phyloP scores from a whole-genome alignment of 2,113 vertebrate genomes.

The Malurus melanocephalus region DNA sequence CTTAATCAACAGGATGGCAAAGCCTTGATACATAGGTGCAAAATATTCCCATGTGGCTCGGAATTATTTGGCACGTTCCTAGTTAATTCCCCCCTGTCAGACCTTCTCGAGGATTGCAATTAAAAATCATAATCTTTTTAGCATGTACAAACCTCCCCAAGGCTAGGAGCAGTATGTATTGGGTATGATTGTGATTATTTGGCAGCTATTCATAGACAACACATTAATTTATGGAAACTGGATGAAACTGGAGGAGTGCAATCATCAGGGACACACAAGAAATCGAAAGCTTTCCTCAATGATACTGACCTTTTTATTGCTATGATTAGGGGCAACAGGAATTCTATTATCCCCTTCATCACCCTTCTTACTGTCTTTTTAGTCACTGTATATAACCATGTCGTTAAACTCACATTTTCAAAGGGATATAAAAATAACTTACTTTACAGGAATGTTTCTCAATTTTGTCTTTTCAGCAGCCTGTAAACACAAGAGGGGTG shows the following conservation, averaged over 20 bases:
- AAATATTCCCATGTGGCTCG: constrained; percentile 47
- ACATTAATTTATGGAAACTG: constrained; percentile 70
- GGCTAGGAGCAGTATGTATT: constrained; percentile 49
- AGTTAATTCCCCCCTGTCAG: constrained; percentile 52
- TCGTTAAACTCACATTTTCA: constrained; percentile 28
- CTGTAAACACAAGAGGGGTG: constrained; percentile 77
- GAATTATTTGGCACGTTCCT: constrained; percentile 55
- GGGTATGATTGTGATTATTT: constrained; percentile 65
- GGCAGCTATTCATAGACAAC: constrained; percentile 63
- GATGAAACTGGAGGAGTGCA: constrained; percentile 47
- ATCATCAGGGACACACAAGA: constrained; percentile 15
- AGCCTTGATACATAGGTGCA: constrained; percentile 43
- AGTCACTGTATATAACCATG: neutral
- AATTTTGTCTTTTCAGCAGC: constrained; percentile 90
- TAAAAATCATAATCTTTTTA: constrained; percentile 72
- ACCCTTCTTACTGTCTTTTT: neutral
- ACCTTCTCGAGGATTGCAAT: constrained; percentile 65
- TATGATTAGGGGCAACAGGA: constrained; percentile 35
- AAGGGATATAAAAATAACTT: constrained; percentile 73
- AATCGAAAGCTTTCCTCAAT: constrained; percentile 14
- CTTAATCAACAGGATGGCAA: constrained; percentile 56
- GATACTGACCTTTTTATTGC: constrained; percentile 6
- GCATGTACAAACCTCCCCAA: constrained; percentile 59
- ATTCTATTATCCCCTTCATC: constrained; percentile 16
- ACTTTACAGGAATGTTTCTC: constrained; percentile 87